Evolutionary conservation across 2,113 vertebrate genomes (phyloP), one percentile per base, ranked within the genome.

Genomic region (Fregata magnificens): DNA sequence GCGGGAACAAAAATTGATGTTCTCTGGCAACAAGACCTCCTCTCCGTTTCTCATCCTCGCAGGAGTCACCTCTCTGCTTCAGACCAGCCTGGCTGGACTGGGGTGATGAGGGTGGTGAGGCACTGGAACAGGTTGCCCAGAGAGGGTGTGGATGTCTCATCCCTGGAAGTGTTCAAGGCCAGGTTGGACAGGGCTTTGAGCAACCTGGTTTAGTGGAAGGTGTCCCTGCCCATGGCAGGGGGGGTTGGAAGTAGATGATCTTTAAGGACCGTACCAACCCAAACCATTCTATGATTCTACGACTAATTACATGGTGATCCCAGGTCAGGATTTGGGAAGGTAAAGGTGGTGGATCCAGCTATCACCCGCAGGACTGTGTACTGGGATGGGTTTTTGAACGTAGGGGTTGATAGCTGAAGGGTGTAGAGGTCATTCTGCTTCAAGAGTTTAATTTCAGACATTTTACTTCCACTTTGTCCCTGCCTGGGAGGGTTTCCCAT

Each of bases 381-480:
- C 58, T 70, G 72, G 66, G 36, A 31, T 59, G 79, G 38, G 34
- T 15, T 85, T 93, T 93, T 1, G 15, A 67, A 76, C 2, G 13
- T 44, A 67, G 70, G 78, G 59, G 28, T 34, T 52, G 66, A 44
- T 18, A 42, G 49, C 56, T 66, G 42, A 42, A 45, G 22, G 21
- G 13, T 8, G 25, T 17, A 86, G 79, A 66, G 79, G 44, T 80
- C 67, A 32, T 69, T 79, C 42, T 63, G n/a, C 77, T 82, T 67
- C 83, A 47, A 31, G 65, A 81, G 78, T 63, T 87, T 74, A 52
- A 44, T 89, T 82, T 91, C 83, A 87, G 36, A 49, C 74, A 45
- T 77, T 95, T 82, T 67, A 11, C 70, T 94, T 91, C 95, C 63
- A 62, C 82, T 96, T 82, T 69, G 47, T 42, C 65, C 25, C 69